phyloP scores from a whole-genome alignment of 2,797 vertebrate genomes.

The Phoeniculus purpureus region DNA sequence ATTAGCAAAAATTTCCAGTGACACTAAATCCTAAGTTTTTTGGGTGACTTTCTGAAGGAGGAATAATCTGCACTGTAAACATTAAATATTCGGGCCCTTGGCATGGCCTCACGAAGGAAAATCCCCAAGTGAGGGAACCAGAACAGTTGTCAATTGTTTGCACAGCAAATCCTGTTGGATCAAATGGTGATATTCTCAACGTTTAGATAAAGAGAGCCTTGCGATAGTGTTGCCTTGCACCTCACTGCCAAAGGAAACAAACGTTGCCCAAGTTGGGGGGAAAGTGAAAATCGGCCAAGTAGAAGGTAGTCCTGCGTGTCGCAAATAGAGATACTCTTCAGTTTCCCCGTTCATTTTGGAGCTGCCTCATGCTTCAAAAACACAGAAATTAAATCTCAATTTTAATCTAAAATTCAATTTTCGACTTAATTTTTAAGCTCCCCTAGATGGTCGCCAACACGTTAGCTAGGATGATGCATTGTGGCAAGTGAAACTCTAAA shows the following conservation, averaged over 20 bases:
- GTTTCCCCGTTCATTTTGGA: not conserved
- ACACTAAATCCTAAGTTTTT: not conserved
- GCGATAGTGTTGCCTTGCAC: conserved; percentile 18
- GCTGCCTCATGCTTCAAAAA: not conserved
- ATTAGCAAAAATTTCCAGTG: not conserved
- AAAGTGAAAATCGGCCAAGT: not conserved
- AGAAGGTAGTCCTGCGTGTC: not conserved
- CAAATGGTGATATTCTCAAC: conserved; percentile 56
- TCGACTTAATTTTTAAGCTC: not conserved
- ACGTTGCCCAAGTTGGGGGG: not conserved
- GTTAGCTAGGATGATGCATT: not conserved
- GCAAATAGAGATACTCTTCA: not conserved
- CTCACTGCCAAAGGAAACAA: conserved; percentile 40
- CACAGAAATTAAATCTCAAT: not conserved
- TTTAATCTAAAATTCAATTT: not conserved
- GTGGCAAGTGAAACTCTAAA: not conserved
- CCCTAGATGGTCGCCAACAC: fast-evolving
- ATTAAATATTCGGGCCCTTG: not conserved
- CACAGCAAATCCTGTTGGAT: conserved; percentile 63
- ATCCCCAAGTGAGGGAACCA: conserved; percentile 57
- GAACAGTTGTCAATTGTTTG: conserved; percentile 76
- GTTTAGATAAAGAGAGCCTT: conserved; percentile 1
- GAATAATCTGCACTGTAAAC: conserved; percentile 21
- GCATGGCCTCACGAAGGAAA: not conserved
- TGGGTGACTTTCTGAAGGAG: not conserved